A percentile compares a stretch with the other conserved stretches of the same genome.
phyloP scores from a whole-genome alignment of 2,888 invertebrate species.

The Rapana venosa region DNA sequence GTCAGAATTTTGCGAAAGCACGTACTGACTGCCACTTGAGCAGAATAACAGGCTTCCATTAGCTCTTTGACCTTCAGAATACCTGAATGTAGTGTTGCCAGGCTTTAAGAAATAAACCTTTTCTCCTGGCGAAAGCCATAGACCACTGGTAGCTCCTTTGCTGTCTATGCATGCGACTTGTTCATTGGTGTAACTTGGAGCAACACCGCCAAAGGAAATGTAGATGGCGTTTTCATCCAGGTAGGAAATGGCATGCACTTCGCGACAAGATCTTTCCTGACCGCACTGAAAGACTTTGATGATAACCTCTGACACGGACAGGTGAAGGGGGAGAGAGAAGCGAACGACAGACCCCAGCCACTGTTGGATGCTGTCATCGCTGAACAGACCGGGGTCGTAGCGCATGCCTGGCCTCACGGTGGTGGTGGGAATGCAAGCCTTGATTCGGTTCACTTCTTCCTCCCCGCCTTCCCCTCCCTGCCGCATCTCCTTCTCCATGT shows the following conservation, averaged over 20 bases:
- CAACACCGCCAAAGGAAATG: too few species aligned
- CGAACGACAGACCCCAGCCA: not conserved
- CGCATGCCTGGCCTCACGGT: not conserved
- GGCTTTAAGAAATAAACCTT: too few species aligned
- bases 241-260: not conserved
- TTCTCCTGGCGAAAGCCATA: too few species aligned
- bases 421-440: not conserved
- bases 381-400: not conserved
- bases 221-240: not conserved
- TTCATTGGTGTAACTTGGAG: too few species aligned
- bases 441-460: not conserved
- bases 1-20: not conserved
- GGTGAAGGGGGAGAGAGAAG: not conserved
- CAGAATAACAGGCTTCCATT: not conserved
- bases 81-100: too few species aligned
- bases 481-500: conserved; percentile 7
- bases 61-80: too few species aligned
- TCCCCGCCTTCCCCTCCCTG: not conserved
- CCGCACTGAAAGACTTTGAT: not conserved
- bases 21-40: not conserved
- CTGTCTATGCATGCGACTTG: too few species aligned
- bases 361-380: not conserved
- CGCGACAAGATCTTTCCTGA: not conserved
- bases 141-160: too few species aligned
- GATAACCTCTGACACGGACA: not conserved